Evolutionary conservation across 2,113 vertebrate species (phyloP), one percentile per base, ranked within the genome.

Genomic region (Apistogramma diplotaenia): DNA sequence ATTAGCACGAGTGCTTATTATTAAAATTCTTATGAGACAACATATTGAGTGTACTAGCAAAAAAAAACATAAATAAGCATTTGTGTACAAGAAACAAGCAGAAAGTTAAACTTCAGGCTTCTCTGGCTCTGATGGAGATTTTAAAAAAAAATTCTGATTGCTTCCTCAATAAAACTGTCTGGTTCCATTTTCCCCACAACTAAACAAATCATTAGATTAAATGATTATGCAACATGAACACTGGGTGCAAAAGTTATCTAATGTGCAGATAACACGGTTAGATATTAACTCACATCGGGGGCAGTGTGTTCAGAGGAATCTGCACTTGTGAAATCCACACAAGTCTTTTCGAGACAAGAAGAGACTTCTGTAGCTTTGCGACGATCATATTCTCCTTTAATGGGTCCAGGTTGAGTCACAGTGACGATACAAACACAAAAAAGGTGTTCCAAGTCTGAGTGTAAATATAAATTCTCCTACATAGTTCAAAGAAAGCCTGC

Each of bases 341-440:
- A 5, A 1, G 18, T 75, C 83, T 85, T 31, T 74, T 67, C 79
- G 81, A 92, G 89, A 89, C 85, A 40, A 81, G 82, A 77, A 7
- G 60, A 87, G 25, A 72, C 16, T 15, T 35, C 1, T 56, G 37
- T 11, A 51, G 49, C 11, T 67, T 43, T 65, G 43, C 12, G 70
- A 8, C 46, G 3, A 18, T 78, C 33, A n/a, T 25, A 18, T 60
- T 75, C 16, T 51, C 6, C 59, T 71, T 57, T 25, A 35, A 35
- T 58, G 23, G 35, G 25, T 49, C 4, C 1, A 8, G 58, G 2
- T 3, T 46, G 56, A 84, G 56, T 84, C 70, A 71, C 60, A 5
- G 35, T 1, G 21, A 33, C 71, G 40, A 33, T 12, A 65, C 29
- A 55, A 57, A 60, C 8, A 65, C 15, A 35, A 35, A 37, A 35